Evolutionary conservation across 1,140 invertebrate genomes (phyloP).

Genomic region (Rhynchophorus ferrugineus): DNA sequence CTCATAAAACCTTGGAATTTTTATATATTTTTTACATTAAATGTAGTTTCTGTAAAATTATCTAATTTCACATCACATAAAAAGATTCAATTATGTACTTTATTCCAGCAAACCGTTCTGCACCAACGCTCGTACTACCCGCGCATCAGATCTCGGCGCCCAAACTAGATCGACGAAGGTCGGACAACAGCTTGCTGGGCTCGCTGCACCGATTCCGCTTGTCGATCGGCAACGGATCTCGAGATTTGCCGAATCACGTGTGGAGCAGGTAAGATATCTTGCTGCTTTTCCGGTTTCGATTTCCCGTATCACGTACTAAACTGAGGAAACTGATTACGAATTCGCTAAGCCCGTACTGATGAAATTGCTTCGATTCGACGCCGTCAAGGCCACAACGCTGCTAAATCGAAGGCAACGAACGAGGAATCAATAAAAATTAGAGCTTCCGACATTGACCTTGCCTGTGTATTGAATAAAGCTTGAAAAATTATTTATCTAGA

Average conservation of each 20-base stretch:
- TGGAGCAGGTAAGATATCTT: conserved; percentile 30
- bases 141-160: conserved; percentile 16
- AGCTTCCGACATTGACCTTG: not conserved
- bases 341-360: too few species aligned
- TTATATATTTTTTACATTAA: too few species aligned
- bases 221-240: conserved; percentile 25
- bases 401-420: not conserved
- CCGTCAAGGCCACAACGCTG: not conserved
- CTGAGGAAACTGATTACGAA: not conserved
- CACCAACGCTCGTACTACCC: conserved; percentile 21
- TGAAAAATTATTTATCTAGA: too few species aligned
- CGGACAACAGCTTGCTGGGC: conserved; percentile 29
- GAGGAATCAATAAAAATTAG: not conserved
- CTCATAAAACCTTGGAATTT: too few species aligned
- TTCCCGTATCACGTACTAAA: not conserved
- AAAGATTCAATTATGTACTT: too few species aligned
- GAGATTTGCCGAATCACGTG: conserved; percentile 29
- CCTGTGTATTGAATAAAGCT: not conserved
- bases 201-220: conserved; percentile 28
- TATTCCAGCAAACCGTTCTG: conserved; percentile 17
- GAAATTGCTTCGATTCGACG: too few species aligned
- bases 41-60: too few species aligned
- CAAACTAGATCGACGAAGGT: conserved; percentile 22
- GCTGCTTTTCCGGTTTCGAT: conserved; percentile 4
- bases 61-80: too few species aligned